Conservation (phyloP, 2,113 vertebrate species). For the Eurypyga helias region DNA sequence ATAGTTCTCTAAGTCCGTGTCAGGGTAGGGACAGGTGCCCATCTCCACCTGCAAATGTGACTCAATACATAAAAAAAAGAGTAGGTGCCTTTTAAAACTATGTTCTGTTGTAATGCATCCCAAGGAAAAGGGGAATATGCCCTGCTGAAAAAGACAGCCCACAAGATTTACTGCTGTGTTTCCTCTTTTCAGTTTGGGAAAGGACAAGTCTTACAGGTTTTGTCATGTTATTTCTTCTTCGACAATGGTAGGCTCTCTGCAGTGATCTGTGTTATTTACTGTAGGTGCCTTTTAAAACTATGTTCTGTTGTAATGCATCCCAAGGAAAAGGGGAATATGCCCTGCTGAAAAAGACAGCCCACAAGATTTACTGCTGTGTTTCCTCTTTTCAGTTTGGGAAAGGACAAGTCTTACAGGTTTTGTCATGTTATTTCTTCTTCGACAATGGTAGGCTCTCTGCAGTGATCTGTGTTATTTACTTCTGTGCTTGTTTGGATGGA, state of each 20-base stretch:
- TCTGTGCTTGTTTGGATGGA: not conserved
- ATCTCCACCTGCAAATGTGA: not conserved
- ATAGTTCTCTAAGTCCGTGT: not conserved
- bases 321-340: not conserved
- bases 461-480: not conserved
- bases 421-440: not conserved
- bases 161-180: not conserved
- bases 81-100: not conserved
- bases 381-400: not conserved
- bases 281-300: not conserved
- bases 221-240: not conserved
- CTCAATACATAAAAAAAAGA: no score
- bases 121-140: not conserved
- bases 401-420: not conserved
- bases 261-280: not conserved
- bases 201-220: not conserved
- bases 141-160: not conserved
- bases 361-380: not conserved
- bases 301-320: not conserved
- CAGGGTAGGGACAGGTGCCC: not conserved
- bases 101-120: not conserved
- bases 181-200: not conserved
- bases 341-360: not conserved
- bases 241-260: not conserved
- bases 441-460: not conserved